Conservation (phyloP, 2,888 invertebrate species). For the Plusia festucae region DNA sequence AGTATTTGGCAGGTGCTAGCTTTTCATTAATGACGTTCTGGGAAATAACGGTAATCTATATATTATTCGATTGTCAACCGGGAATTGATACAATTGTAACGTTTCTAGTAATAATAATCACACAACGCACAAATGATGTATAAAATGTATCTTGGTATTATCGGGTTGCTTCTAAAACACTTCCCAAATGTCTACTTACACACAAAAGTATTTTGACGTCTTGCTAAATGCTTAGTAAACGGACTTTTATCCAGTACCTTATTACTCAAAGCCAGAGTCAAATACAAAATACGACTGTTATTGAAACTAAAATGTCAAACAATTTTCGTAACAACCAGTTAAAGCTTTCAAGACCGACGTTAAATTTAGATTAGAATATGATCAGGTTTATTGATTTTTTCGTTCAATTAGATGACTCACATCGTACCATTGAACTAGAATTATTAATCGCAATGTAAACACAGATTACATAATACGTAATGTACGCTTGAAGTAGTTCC, state of each 20-base stretch:
- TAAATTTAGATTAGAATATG: constrained; percentile 48
- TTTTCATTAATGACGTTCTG: constrained; percentile 11
- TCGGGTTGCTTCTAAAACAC: too few relatives aligned
- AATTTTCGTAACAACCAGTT: not conserved
- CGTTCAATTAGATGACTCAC: constrained; percentile 55
- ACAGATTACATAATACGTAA: constrained; percentile 46
- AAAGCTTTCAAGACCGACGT: not conserved
- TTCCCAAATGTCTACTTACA: too few relatives aligned
- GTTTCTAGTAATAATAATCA: not conserved
- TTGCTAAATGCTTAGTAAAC: too few relatives aligned
- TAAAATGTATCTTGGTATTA: too few relatives aligned
- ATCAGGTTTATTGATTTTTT: constrained; percentile 37
- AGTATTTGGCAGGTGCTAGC: constrained; percentile 3
- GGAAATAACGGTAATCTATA: too few relatives aligned
- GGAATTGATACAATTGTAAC: not conserved
- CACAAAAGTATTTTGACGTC: too few relatives aligned
- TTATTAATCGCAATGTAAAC: constrained; percentile 52
- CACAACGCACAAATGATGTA: too few relatives aligned
- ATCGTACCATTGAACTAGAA: constrained; percentile 43
- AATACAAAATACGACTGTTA: not conserved
- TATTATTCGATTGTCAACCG: not conserved
- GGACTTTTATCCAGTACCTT: not conserved
- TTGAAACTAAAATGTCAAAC: not conserved
- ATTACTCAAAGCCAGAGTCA: not conserved
- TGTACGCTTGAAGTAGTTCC: constrained; percentile 33